These are phyloP conservation scores for Psittacula echo DNA, from an alignment of 2,797 vertebrate species.

Conservation along the genomic window DNA sequence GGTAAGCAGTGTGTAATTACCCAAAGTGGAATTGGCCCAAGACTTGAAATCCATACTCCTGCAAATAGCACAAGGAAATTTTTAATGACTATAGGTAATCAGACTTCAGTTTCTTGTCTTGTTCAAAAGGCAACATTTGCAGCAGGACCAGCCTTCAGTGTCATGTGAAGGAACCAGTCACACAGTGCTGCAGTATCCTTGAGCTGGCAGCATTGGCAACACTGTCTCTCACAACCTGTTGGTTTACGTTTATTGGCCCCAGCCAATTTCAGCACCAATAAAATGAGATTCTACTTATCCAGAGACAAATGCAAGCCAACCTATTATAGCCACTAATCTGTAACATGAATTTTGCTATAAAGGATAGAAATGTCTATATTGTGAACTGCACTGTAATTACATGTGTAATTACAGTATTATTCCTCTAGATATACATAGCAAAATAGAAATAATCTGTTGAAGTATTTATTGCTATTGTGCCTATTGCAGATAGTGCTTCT, in stretches of 20 bases:
- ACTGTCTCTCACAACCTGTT: background rate
- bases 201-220: background rate
- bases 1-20: slow-evolving; percentile 69
- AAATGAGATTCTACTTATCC: background rate
- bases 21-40: slow-evolving; percentile 68
- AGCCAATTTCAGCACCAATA: background rate
- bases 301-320: background rate
- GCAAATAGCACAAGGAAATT: slow-evolving; percentile 61
- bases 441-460: background rate
- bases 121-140: background rate
- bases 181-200: background rate
- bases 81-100: slow-evolving; percentile 43
- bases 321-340: background rate
- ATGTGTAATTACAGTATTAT: background rate
- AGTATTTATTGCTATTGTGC: background rate
- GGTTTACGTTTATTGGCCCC: background rate
- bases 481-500: background rate
- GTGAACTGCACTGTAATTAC: background rate
- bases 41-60: slow-evolving; percentile 64
- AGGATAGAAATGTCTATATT: background rate
- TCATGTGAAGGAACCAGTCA: background rate
- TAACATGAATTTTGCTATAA: background rate
- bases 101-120: background rate
- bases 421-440: background rate
- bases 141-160: background rate